Base-by-base conservation (phyloP, 2,888 invertebrate genomes). In the Sisyra terminalis region DNA sequence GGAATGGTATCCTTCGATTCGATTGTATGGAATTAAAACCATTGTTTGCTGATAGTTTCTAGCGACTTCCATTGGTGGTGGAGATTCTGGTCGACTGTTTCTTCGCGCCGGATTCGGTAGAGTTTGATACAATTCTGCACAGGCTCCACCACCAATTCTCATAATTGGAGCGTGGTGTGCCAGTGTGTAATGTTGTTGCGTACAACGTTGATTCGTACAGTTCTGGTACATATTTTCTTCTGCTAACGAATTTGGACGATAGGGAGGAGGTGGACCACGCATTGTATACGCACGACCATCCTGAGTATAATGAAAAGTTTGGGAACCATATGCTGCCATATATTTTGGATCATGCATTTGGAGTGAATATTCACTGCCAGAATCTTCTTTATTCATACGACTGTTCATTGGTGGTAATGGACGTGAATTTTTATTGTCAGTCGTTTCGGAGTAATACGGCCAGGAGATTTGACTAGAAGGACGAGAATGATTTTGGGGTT, bases 31-130 rank as follows among this genome's bases (percentile, higher is more conserved):
- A 51, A 80, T 75, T 48, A 79, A 70, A 35, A 73, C 69, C 59
- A 79, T 71, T 1, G 78, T 72, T 56, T 79, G 77, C 48, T 79
- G 78, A 54, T 76, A 76, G 49, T 67, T 73, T 29, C 75, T 65
- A 1, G 61, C 58, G 40, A 63, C 52, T 43, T 64, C 64, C 45
- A 78, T 69, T 0, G 80, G 79, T 1, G 80, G 78, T 5, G 80
- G 79, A 0, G 79, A 79, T 56, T 78, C 75, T 0, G 79, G 77
- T 14, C 78, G 63, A 2, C 70, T 66, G 46, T 61, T 66, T 39
- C 64, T 61, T 30, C 61, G 61, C 53, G 48, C 43, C 35, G 55
- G 50, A 7, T 24, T 24, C 4, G 60, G 57, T 17, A 58, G 44
- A 11, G 57, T 53, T 46, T 58, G 59, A 43, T 61, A 60, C 40